These are phyloP conservation scores for Epinephelus malabaricus DNA, from an alignment of 2,797 vertebrate species.

Conservation along the genomic window DNA sequence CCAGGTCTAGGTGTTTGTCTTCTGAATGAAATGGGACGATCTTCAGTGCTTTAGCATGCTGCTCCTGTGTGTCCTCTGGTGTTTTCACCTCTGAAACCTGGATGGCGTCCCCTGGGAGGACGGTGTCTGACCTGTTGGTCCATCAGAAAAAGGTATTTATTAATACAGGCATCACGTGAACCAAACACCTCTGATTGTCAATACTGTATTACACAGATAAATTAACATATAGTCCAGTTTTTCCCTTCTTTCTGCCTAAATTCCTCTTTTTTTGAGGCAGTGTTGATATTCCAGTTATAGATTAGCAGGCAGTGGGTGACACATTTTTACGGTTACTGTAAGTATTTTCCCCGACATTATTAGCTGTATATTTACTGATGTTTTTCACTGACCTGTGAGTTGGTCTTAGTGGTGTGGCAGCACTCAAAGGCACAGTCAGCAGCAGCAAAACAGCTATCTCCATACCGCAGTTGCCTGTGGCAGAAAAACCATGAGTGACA, in stretches of 20 bases:
- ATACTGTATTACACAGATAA: neutral
- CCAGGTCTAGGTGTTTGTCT: slow-evolving; percentile 43
- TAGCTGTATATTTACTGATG: slow-evolving; percentile 1
- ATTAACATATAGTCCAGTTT: neutral
- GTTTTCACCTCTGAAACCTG: slow-evolving; percentile 45
- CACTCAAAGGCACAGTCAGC: slow-evolving; percentile 73
- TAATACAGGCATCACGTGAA: neutral
- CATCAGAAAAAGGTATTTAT: slow-evolving; percentile 30
- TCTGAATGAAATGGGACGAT: slow-evolving; percentile 70
- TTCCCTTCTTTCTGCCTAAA: neutral
- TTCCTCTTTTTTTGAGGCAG: neutral
- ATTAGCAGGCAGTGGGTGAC: neutral
- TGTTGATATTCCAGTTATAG: neutral
- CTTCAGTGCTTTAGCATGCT: slow-evolving; percentile 49
- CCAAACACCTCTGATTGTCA: neutral
- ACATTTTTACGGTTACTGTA: neutral
- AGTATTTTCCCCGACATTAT: neutral
- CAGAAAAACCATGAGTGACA: slow-evolving; percentile 1
- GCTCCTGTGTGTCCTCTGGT: slow-evolving; percentile 44
- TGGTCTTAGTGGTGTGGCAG: slow-evolving; percentile 69
- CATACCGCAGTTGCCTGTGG: slow-evolving; percentile 77
- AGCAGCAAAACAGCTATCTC: slow-evolving; percentile 81
- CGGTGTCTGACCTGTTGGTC: slow-evolving; percentile 61
- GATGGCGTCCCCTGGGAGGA: slow-evolving; percentile 31
- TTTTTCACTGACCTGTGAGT: slow-evolving; percentile 65